A percentile compares a stretch with the other conserved stretches of the same genome.
Evolutionary conservation across 2,113 vertebrate species (phyloP).

Genomic region (Pyxicephalus adspersus): DNA sequence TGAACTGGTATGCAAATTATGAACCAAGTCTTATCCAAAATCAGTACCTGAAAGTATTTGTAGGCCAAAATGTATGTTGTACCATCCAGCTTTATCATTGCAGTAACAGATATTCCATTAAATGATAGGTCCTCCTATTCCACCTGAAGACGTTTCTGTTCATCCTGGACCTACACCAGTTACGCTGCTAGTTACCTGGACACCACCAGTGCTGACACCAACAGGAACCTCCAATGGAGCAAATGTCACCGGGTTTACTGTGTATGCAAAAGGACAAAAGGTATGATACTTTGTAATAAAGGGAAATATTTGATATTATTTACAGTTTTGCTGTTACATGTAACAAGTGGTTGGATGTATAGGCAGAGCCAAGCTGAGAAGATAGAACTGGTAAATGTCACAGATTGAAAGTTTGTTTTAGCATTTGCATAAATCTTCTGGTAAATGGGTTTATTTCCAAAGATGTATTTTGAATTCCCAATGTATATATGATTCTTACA

Average conservation of each 20-base stretch:
- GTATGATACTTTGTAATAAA: constrained; percentile 67
- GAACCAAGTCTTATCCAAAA: too few relatives aligned
- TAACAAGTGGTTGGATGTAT: neutral
- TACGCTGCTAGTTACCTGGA: constrained; percentile 89
- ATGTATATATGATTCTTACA: too few relatives aligned
- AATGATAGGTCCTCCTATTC: constrained; percentile 84
- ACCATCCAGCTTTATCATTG: too few relatives aligned
- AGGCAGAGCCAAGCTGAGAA: neutral
- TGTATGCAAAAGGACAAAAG: constrained; percentile 93
- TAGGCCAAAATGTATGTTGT: too few relatives aligned
- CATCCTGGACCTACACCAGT: constrained; percentile 79
- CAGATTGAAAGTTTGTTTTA: too few relatives aligned
- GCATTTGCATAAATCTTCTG: neutral
- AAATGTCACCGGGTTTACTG: constrained; percentile 88
- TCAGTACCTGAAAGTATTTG: too few relatives aligned
- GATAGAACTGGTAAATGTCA: too few relatives aligned
- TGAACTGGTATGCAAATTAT: too few relatives aligned
- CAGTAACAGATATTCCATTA: neutral
- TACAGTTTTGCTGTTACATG: neutral
- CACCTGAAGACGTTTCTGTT: constrained; percentile 88
- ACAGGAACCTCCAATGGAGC: constrained; percentile 93
- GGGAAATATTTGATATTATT: too few relatives aligned
- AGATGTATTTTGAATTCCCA: too few relatives aligned
- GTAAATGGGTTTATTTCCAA: neutral
- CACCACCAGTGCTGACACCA: constrained; percentile 81